Base-by-base conservation (phyloP, 1,140 invertebrate species). In the Drosophila jambulina region DNA sequence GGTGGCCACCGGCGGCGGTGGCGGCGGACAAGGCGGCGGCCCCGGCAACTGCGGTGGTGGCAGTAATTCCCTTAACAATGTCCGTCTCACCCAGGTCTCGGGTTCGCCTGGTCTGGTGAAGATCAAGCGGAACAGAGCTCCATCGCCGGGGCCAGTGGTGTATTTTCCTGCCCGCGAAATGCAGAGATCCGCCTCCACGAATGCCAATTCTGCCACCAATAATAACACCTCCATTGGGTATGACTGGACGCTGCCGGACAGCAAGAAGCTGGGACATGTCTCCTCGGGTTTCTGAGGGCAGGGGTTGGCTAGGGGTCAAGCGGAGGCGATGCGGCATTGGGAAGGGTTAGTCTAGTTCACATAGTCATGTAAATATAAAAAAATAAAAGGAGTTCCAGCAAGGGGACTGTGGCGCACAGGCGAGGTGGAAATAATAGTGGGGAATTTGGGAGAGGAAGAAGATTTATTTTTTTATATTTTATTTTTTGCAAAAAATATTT, bases 71-170 rank as follows among this genome's bases (percentile, higher is more conserved):
- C 46, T 91, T 19, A 92, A 91, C 38, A 92, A 82, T 58, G 83
- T 91, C 0, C 78, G 90, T 9, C 65, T 92, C 13, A 91, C 88
- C 5, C 91, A 92, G 46, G 75, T 91, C 13, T 87, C 78, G 32
- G 80, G 79, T 0, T 83, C 91, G 53, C 80, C 64, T 67, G 93
- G 62, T 62, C 93, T 71, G 85, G 84, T 76, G 10, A 93, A 78
- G 64, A 93, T 74, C 63, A 92, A 34, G 75, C 91, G 70, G 82
- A 93, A 82, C 72, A 92, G 81, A 23, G 93, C 93, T 0, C 92
- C 94, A 0, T 95, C 95, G 57, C 95, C 95, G 0, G 95, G 94
- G 1, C 95, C 95, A 0, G 95, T 95, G 62, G 95, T 96, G 8
- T 96, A 96, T 91, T 96, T 96, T 92, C 95, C 95, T 1, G 83